Conservation (phyloP, 2,797 vertebrate genomes). For the Eupleurogrammus muticus region DNA sequence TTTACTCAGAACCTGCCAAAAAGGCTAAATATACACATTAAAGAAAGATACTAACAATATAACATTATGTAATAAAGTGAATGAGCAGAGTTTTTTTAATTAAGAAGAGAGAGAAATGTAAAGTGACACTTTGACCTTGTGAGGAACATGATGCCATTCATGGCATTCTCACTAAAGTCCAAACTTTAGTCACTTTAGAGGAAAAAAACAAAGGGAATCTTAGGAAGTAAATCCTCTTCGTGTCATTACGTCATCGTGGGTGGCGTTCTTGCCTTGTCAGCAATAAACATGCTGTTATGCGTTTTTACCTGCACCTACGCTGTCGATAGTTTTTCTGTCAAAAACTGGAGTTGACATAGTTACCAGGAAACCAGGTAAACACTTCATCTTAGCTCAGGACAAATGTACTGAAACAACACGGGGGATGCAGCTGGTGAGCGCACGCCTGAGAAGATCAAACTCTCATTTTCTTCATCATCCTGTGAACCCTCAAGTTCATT, state of each 20-base stretch:
- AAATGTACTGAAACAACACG: constrained; percentile 4
- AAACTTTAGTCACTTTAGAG: no score
- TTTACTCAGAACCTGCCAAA: no score
- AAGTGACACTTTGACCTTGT: no score
- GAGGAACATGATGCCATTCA: no score
- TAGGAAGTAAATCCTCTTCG: no score
- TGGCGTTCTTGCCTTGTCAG: neutral
- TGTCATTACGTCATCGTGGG: neutral
- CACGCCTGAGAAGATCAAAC: neutral
- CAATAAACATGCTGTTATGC: neutral
- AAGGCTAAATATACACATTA: no score
- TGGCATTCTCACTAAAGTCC: neutral
- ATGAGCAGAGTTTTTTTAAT: neutral
- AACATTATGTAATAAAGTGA: neutral
- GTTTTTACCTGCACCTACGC: neutral
- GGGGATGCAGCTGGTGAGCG: neutral
- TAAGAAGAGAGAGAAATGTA: no score
- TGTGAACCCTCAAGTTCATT: no score
- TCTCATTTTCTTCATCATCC: neutral
- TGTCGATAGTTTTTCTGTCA: neutral
- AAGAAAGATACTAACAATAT: neutral
- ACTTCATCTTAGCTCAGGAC: constrained; percentile 1
- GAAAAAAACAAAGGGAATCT: no score
- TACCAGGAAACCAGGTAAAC: constrained; percentile 17
- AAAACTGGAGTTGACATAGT: constrained; percentile 9